Percentiles rank a stretch among this genome's conserved stretches.
These are phyloP conservation scores for Leucoraja ocellata DNA, from an alignment of 2,797 vertebrate genomes.

Conservation along the genomic window DNA sequence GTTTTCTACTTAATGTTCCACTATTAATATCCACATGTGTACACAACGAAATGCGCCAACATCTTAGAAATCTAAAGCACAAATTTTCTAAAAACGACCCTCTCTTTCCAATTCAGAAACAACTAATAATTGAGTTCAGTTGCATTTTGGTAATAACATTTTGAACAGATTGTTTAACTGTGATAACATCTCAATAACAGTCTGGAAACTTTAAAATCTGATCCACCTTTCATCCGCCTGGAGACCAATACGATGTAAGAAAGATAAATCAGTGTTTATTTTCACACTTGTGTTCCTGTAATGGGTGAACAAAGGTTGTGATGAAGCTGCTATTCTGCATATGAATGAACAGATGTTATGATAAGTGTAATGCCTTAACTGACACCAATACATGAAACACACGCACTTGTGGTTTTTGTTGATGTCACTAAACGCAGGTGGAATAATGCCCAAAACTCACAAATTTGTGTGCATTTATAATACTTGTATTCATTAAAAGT, in stretches of 20 bases:
- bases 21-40: background rate
- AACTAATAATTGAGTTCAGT: background rate
- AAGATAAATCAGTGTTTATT: background rate
- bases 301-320: background rate
- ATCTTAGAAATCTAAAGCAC: background rate
- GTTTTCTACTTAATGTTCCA: background rate
- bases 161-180: background rate
- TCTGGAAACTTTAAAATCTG: background rate
- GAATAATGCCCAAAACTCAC: background rate
- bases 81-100: background rate
- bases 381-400: background rate
- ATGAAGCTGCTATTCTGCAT: background rate
- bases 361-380: background rate
- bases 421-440: background rate
- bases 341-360: background rate
- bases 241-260: too few relatives aligned
- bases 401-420: background rate
- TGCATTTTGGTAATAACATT: background rate
- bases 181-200: background rate
- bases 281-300: background rate
- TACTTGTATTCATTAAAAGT: background rate
- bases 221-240: background rate
- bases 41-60: background rate
- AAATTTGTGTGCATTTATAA: constrained; percentile 11
- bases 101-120: background rate